Evolutionary conservation across 2,797 vertebrate genomes (phyloP).

Genomic region (Aphelocoma californica): DNA sequence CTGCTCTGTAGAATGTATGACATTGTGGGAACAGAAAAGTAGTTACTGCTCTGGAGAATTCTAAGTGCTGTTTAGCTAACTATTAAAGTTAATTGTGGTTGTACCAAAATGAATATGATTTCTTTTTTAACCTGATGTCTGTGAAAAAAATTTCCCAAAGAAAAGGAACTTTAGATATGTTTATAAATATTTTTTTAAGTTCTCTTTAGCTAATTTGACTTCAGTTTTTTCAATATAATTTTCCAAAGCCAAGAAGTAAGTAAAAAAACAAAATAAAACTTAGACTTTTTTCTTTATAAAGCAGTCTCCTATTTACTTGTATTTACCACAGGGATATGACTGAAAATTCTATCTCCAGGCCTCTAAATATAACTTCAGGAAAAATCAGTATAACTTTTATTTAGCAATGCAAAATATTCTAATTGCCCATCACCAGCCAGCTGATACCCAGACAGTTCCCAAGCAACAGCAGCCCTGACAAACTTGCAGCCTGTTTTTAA

Average conservation of each 20-base stretch:
- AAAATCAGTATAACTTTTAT: neutral
- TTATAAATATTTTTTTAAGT: neutral
- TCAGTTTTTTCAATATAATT: neutral
- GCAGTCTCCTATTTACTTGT: neutral
- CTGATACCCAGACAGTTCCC: neutral
- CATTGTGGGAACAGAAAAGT: conserved; percentile 52
- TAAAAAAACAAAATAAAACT: neutral
- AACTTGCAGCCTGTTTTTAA: neutral
- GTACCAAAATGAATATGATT: conserved; percentile 48
- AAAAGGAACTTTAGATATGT: neutral
- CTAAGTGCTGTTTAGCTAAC: conserved; percentile 57
- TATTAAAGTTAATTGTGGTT: conserved; percentile 43
- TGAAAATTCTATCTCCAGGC: neutral
- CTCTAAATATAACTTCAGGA: neutral
- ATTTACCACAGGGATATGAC: neutral
- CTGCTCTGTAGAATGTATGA: conserved; percentile 39
- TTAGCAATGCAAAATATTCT: neutral
- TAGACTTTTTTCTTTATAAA: neutral
- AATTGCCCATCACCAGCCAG: neutral
- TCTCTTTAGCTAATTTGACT: neutral
- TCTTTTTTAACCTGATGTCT: conserved; percentile 30
- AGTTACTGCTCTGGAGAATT: conserved; percentile 53
- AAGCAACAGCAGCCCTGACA: neutral
- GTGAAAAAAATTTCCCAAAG: neutral
- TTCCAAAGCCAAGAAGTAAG: neutral